Evolutionary conservation across 2,797 vertebrate species (phyloP).

Genomic region (Betta splendens): DNA sequence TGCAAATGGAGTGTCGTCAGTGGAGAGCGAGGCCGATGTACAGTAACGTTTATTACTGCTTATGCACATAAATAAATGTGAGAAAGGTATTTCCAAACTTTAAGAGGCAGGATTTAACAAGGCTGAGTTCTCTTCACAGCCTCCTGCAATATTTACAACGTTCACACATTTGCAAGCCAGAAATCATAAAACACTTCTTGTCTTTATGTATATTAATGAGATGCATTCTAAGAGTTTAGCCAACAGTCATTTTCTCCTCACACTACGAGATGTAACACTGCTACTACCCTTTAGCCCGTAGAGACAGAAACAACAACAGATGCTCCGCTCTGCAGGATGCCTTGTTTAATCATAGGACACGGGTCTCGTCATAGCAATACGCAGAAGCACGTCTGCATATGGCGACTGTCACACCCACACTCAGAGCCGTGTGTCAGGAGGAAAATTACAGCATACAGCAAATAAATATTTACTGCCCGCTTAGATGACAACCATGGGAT

Average conservation of each 20-base stretch:
- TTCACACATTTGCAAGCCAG: slow-evolving; percentile 28
- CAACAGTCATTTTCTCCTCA: slow-evolving; percentile 22
- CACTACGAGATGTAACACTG: slow-evolving; percentile 1
- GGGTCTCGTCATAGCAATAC: slow-evolving; percentile 24
- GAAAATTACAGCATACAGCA: slow-evolving; percentile 3
- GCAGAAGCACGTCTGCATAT: slow-evolving; percentile 32
- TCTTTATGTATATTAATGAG: slow-evolving; percentile 28
- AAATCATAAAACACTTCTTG: slow-evolving; percentile 27
- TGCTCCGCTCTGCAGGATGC: slow-evolving; percentile 55
- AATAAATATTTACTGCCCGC: slow-evolving; percentile 13
- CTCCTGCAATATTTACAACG: slow-evolving; percentile 36
- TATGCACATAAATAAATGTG: background rate
- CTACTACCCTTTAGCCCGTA: slow-evolving; percentile 16
- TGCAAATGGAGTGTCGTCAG: slow-evolving; percentile 18
- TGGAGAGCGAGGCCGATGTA: too few species aligned
- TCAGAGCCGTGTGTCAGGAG: background rate
- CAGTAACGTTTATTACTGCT: too few species aligned
- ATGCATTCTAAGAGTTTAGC: slow-evolving; percentile 3
- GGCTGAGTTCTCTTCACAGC: slow-evolving; percentile 6
- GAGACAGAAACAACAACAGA: slow-evolving; percentile 42
- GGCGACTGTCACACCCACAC: slow-evolving; percentile 30
- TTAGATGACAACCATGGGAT: background rate
- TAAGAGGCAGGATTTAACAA: slow-evolving; percentile 12
- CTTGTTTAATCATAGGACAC: slow-evolving; percentile 34
- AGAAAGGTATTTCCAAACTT: background rate